phyloP scores from a whole-genome alignment of 2,113 vertebrate species.

The Eulemur rufifrons region DNA sequence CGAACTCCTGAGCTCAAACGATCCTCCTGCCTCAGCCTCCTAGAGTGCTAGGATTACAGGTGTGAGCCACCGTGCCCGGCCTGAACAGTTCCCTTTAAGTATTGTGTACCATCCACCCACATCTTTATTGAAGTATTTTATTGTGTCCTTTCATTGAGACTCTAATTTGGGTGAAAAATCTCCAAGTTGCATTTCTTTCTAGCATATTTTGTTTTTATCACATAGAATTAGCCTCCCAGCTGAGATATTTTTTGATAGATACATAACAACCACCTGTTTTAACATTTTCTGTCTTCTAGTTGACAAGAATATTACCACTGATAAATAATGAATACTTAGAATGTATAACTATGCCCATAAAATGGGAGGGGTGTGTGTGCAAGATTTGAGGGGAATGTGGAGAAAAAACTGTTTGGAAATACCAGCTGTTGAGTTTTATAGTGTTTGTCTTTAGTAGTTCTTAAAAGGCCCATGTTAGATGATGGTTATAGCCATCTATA shows the following conservation, averaged over 20 bases:
- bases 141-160: neutral
- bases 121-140: neutral
- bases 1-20: no score
- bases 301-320: neutral
- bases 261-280: neutral
- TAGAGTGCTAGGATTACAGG: no score
- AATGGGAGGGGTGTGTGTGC: neutral
- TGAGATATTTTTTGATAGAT: neutral
- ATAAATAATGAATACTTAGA: neutral
- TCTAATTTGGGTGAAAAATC: slow-evolving; percentile 3
- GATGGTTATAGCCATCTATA: neutral
- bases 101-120: neutral
- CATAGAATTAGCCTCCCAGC: neutral
- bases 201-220: neutral
- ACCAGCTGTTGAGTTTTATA: neutral
- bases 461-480: neutral
- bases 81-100: neutral
- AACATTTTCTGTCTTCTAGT: neutral
- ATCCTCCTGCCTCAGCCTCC: no score
- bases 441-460: neutral
- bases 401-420: neutral
- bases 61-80: no score
- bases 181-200: neutral
- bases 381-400: neutral
- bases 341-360: neutral